A percentile compares a stretch with the other conserved stretches of the same genome.
Evolutionary conservation across 2,113 vertebrate genomes (phyloP).

Genomic region (Catharus minimus): DNA sequence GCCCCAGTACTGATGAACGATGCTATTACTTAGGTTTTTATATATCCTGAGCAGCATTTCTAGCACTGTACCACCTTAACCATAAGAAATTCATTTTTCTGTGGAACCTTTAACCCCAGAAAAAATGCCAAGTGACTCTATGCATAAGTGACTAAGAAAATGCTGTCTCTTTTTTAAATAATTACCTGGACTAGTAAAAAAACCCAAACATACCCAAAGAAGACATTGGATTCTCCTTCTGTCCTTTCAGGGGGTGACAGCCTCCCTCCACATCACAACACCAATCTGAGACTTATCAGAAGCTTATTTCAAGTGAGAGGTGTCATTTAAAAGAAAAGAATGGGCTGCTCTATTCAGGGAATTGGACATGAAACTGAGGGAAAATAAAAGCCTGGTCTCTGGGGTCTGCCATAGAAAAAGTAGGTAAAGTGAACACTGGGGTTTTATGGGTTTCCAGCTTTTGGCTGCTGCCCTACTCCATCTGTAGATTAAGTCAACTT

Average conservation of each 20-base stretch:
- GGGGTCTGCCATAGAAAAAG: background rate
- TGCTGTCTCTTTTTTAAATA: background rate
- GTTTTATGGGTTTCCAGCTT: background rate
- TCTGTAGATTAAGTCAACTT: background rate
- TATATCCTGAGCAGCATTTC: background rate
- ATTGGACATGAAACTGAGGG: background rate
- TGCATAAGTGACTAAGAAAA: background rate
- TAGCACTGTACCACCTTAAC: background rate
- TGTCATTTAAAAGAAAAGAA: background rate
- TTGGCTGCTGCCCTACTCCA: background rate
- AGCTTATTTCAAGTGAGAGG: background rate
- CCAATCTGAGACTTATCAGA: background rate
- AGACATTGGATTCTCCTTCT: background rate
- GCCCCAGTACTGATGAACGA: background rate
- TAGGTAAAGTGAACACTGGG: background rate
- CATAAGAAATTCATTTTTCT: background rate
- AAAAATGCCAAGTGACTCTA: background rate
- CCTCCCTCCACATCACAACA: background rate
- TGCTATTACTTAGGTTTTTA: background rate
- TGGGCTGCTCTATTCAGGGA: background rate
- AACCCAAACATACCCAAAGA: too few relatives aligned
- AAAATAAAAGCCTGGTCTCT: background rate
- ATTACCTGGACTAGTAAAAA: background rate
- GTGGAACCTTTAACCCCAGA: background rate
- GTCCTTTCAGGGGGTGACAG: background rate